Conservation (phyloP, 2,888 invertebrate genomes). For the Ectemnius lituratus region DNA sequence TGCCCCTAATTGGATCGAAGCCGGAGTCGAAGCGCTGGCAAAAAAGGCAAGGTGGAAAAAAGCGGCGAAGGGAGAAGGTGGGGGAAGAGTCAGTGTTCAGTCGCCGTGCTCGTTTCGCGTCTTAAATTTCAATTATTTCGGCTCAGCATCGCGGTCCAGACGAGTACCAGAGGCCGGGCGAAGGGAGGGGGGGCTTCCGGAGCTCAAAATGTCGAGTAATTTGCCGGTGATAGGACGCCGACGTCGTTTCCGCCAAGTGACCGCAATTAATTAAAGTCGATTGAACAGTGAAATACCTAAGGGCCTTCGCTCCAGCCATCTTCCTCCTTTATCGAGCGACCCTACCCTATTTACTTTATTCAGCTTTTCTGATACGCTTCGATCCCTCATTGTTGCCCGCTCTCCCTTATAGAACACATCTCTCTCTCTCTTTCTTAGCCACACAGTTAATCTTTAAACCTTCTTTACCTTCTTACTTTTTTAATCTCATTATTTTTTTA, state of each 20-base stretch:
- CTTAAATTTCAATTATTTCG: constrained; percentile 70
- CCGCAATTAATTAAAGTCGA: constrained; percentile 56
- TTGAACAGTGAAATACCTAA: constrained; percentile 3
- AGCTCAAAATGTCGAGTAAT: constrained; percentile 54
- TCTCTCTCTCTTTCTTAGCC: no score
- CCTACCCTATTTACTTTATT: constrained; percentile 3
- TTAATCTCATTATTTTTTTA: no score
- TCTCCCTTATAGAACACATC: no score
- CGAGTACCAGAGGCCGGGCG: no score
- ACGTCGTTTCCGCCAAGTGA: constrained; percentile 48
- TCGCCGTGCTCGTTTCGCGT: constrained; percentile 56
- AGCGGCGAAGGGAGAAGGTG: no score
- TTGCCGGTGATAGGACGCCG: constrained; percentile 54
- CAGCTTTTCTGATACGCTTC: neutral
- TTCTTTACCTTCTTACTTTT: no score
- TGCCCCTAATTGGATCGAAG: constrained; percentile 70
- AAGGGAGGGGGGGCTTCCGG: constrained; percentile 31
- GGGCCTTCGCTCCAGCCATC: neutral
- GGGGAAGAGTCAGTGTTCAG: constrained; percentile 34
- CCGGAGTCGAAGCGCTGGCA: constrained; percentile 39
- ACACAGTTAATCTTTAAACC: no score
- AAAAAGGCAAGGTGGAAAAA: constrained; percentile 48
- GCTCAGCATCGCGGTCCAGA: constrained; percentile 1
- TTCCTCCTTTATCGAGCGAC: neutral
- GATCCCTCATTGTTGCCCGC: neutral